Conservation (phyloP, 2,797 vertebrate species). For the Cichlasoma orientale region DNA sequence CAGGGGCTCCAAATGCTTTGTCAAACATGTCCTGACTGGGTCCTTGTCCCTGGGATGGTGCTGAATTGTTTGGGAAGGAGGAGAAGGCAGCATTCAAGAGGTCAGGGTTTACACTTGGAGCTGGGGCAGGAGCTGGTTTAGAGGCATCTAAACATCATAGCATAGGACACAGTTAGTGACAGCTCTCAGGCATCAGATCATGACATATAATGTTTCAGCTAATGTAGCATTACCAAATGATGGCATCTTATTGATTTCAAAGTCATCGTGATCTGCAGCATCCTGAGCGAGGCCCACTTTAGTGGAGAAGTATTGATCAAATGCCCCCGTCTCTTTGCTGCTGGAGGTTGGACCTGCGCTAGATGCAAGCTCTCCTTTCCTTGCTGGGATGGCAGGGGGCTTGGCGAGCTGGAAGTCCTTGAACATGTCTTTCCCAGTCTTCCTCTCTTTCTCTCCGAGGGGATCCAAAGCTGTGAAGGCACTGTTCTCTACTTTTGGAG, state of each 20-base stretch:
- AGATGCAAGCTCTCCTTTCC: slow-evolving; percentile 78
- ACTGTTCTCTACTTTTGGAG: slow-evolving; percentile 82
- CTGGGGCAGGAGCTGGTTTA: slow-evolving; percentile 62
- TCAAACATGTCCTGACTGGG: slow-evolving; percentile 79
- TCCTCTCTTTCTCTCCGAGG: slow-evolving; percentile 91
- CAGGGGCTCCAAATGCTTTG: slow-evolving; percentile 79
- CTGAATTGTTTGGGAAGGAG: slow-evolving; percentile 37
- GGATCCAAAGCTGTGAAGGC: slow-evolving; percentile 94
- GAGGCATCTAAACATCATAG: slow-evolving; percentile 70
- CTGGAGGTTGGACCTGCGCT: slow-evolving; percentile 51
- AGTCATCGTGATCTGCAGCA: slow-evolving; percentile 80
- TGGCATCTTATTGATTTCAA: slow-evolving; percentile 82
- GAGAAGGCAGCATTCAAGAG: slow-evolving; percentile 71
- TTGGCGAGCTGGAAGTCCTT: slow-evolving; percentile 94
- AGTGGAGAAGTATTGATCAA: slow-evolving; percentile 84
- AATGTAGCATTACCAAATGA: slow-evolving; percentile 74
- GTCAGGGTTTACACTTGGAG: slow-evolving; percentile 30
- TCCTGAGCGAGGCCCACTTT: slow-evolving; percentile 85
- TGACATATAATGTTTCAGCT: neutral
- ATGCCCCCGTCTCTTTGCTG: slow-evolving; percentile 72
- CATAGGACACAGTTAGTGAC: slow-evolving; percentile 5
- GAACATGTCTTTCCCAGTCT: slow-evolving; percentile 94
- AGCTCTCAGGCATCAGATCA: neutral
- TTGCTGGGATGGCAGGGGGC: slow-evolving; percentile 88
- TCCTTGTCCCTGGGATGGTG: slow-evolving; percentile 31